Percentiles rank a stretch among this genome's conserved stretches.
These are phyloP conservation scores for Rattus norvegicus DNA, from an alignment of 2,113 vertebrate genomes.

Conservation along the genomic window DNA sequence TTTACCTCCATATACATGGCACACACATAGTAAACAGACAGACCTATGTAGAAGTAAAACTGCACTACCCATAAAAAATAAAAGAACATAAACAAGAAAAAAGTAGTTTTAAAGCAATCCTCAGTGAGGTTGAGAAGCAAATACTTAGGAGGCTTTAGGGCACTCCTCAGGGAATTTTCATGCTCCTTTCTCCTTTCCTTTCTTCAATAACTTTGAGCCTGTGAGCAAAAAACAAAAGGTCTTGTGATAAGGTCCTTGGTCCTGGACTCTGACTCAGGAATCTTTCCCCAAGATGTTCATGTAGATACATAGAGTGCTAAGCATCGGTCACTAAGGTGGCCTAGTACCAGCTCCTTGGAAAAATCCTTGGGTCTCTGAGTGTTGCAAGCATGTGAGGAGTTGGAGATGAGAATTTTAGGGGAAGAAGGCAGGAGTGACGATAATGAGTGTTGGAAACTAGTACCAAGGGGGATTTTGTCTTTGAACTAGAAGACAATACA, in stretches of 20 bases:
- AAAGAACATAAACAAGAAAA: not conserved
- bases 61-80: not conserved
- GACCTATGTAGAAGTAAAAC: not conserved
- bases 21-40: not conserved
- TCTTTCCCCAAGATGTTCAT: not conserved
- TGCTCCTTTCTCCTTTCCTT: not conserved
- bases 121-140: not conserved
- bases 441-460: not conserved
- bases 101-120: not conserved
- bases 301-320: not conserved
- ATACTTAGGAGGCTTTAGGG: no score
- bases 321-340: not conserved
- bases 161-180: not conserved
- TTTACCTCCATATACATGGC: not conserved
- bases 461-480: not conserved
- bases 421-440: not conserved
- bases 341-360: not conserved
- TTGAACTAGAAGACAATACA: not conserved
- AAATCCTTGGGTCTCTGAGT: not conserved
- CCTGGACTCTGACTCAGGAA: not conserved
- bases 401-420: not conserved
- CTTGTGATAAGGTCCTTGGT: not conserved
- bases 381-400: not conserved
- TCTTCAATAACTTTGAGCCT: not conserved
- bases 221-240: fast-evolving